phyloP scores from a whole-genome alignment of 2,113 vertebrate genomes.

The Nesoenas mayeri region DNA sequence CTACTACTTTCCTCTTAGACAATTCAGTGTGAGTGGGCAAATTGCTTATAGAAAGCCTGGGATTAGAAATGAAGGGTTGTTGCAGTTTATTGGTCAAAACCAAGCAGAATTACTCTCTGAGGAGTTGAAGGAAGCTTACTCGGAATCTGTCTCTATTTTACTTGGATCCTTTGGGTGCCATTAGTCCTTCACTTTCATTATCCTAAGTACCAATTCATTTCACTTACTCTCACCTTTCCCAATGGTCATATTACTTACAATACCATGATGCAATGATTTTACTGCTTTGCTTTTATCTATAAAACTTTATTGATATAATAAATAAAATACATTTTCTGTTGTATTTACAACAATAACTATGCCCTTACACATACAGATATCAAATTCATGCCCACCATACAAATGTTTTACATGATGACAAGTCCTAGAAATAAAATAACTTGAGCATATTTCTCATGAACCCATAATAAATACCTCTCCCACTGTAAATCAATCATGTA shows the following conservation, averaged over 20 bases:
- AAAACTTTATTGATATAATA: conserved; percentile 47
- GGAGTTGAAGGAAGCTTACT: conserved; percentile 1
- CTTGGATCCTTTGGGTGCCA: conserved; percentile 18
- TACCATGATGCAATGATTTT: conserved; percentile 1
- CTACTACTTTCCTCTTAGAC: neutral
- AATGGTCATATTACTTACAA: neutral
- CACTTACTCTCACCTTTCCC: conserved; percentile 50
- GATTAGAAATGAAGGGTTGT: conserved; percentile 13
- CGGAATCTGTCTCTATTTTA: neutral
- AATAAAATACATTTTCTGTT: conserved; percentile 23
- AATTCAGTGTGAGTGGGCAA: neutral
- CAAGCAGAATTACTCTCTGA: conserved; percentile 22
- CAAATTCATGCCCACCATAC: neutral
- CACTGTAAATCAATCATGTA: neutral
- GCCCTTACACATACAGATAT: neutral
- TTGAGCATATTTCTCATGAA: neutral
- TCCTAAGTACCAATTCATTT: conserved; percentile 64
- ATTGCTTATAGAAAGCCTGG: conserved; percentile 4
- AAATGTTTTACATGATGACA: neutral
- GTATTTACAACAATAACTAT: neutral
- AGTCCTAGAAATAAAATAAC: neutral
- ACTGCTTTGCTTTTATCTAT: conserved; percentile 30
- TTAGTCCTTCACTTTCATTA: conserved; percentile 56
- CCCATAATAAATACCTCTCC: neutral
- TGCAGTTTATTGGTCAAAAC: conserved; percentile 38